phyloP scores from a whole-genome alignment of 2,113 vertebrate species.

The Phodopus roborovskii region DNA sequence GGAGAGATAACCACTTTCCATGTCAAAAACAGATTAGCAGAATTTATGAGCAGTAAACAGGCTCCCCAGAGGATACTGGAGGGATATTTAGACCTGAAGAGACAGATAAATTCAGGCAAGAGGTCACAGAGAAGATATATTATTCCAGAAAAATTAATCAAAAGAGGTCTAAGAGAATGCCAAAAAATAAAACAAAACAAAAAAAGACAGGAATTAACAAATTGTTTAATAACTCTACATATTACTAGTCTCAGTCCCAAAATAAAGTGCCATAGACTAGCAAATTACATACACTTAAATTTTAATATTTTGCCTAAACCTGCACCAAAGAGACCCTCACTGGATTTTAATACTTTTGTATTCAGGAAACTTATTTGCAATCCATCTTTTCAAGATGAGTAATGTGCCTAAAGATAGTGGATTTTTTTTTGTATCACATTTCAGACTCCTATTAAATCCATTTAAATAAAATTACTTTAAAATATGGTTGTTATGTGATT shows the following conservation, averaged over 20 bases:
- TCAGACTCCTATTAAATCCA: not conserved
- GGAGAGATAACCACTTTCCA: not conserved
- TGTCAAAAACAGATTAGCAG: not conserved
- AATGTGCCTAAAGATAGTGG: not conserved
- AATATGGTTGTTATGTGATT: no score
- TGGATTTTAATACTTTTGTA: not conserved
- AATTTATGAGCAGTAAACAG: not conserved
- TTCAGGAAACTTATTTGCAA: not conserved
- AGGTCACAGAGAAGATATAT: not conserved
- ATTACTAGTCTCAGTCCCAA: not conserved
- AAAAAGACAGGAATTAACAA: not conserved
- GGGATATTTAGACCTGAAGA: not conserved
- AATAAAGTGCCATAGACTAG: not conserved
- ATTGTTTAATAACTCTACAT: not conserved
- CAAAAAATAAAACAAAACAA: not conserved
- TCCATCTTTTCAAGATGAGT: not conserved
- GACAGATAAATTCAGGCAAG: not conserved
- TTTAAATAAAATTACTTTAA: not conserved
- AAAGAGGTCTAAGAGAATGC: not conserved
- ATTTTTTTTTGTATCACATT: not conserved
- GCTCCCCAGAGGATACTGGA: not conserved
- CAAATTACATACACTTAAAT: not conserved
- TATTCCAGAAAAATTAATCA: not conserved
- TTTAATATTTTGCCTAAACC: not conserved
- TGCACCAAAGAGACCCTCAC: not conserved